Percentiles rank a stretch among this genome's conserved stretches.
Evolutionary conservation across 92 coral and sea anemone species (phyloP).

Genomic region (Micromussa lordhowensis): DNA sequence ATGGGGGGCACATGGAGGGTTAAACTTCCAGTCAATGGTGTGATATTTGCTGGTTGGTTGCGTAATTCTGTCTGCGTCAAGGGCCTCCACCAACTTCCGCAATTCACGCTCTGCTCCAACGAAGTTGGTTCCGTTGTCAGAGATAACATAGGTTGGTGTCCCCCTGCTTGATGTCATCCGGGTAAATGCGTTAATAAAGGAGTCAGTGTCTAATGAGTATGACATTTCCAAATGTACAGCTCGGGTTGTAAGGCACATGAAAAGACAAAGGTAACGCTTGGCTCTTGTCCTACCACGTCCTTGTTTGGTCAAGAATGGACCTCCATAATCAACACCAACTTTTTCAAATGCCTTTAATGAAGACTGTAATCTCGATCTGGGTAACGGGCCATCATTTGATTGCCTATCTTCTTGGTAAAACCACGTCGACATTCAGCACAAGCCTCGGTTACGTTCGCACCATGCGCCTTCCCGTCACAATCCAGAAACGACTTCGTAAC

Average conservation of each 20-base stretch:
- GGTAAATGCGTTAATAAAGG: neutral
- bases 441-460: slow-evolving; percentile 5
- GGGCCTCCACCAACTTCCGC: neutral
- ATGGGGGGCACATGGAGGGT: too few relatives aligned
- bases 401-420: slow-evolving; percentile 28
- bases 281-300: slow-evolving; percentile 47
- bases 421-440: slow-evolving; percentile 47
- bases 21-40: too few relatives aligned
- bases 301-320: slow-evolving; percentile 54
- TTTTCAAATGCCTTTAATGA: slow-evolving; percentile 51
- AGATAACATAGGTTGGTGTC: neutral
- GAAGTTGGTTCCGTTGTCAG: slow-evolving; percentile 9
- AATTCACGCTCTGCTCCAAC: neutral
- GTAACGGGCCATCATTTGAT: slow-evolving; percentile 59
- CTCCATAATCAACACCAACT: slow-evolving; percentile 46
- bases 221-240: neutral
- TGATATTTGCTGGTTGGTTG: neutral
- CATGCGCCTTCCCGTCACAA: slow-evolving; percentile 47
- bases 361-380: slow-evolving; percentile 36
- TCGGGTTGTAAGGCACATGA: neutral
- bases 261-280: neutral
- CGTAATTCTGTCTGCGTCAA: slow-evolving; percentile 3
- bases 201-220: neutral
- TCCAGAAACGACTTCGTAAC: slow-evolving; percentile 44
- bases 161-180: slow-evolving; percentile 7